phyloP scores from a whole-genome alignment of 2,113 vertebrate species.

The Psittacara wagleri region DNA sequence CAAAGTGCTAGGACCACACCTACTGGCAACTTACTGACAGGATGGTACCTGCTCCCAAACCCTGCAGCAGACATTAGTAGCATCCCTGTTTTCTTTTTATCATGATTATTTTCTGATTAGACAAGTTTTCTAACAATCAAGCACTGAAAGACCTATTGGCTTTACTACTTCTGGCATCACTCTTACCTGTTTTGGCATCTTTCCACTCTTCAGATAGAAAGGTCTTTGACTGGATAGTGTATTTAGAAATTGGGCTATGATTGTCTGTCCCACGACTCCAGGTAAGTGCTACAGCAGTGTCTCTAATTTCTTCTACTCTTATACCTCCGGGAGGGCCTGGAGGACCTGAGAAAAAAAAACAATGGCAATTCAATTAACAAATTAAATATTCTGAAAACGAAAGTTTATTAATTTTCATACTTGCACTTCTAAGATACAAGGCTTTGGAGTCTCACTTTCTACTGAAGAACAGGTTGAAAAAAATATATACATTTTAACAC shows the following conservation, averaged over 20 bases:
- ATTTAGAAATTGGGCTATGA: slow-evolving; percentile 96
- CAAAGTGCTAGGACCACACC: not conserved
- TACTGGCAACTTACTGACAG: not conserved
- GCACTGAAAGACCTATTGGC: not conserved
- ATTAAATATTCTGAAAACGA: not conserved
- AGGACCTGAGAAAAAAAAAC: slow-evolving; percentile 78
- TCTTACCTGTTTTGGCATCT: slow-evolving; percentile 88
- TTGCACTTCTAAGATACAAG: not conserved
- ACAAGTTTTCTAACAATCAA: not conserved
- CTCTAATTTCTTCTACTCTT: slow-evolving; percentile 82
- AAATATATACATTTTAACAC: not conserved
- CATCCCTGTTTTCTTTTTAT: not conserved
- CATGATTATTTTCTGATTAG: not conserved
- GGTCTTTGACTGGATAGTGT: slow-evolving; percentile 87
- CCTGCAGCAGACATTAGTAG: not conserved
- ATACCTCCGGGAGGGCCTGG: slow-evolving; percentile 94
- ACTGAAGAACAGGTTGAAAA: not conserved
- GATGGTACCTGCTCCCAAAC: not conserved
- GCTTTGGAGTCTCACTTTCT: not conserved
- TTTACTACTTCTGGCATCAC: not conserved
- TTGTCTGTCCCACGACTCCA: slow-evolving; percentile 97
- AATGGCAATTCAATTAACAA: not conserved
- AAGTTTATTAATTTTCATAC: not conserved
- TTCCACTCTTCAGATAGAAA: slow-evolving; percentile 86
- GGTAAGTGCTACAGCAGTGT: slow-evolving; percentile 82